Conservation (phyloP, 2,888 invertebrate species). For the Brachylomia viminalis region DNA sequence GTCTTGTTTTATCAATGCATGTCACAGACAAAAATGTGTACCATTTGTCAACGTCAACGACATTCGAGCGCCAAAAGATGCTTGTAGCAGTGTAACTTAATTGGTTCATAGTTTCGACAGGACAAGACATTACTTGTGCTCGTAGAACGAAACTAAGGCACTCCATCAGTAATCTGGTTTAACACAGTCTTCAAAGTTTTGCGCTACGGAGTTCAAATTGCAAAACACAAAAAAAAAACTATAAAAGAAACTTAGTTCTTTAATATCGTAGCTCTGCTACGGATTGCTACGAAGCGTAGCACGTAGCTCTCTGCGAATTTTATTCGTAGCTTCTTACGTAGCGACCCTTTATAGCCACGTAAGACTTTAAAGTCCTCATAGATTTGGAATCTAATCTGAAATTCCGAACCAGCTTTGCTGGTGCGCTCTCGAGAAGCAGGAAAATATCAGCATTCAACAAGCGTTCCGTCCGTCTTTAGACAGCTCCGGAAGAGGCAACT, state of each 20-base stretch:
- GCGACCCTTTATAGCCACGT: conserved; percentile 40
- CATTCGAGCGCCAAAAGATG: neutral
- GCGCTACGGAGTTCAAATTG: neutral
- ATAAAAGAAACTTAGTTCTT: neutral
- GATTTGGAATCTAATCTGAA: conserved; percentile 30
- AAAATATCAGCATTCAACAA: conserved; percentile 13
- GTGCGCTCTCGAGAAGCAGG: conserved; percentile 14
- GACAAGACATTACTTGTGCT: neutral
- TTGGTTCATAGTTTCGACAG: neutral
- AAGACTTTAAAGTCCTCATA: conserved; percentile 29
- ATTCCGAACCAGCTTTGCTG: conserved; percentile 22
- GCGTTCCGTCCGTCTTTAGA: conserved; percentile 3
- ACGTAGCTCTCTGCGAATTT: conserved; percentile 50
- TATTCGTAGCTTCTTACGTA: conserved; percentile 45
- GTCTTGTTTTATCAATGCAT: neutral
- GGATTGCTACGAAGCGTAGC: conserved; percentile 50
- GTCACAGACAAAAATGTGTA: neutral
- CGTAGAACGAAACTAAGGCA: neutral
- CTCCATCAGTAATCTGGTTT: neutral
- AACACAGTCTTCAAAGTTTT: neutral
- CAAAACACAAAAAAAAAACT: conserved; percentile 13
- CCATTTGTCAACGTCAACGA: too few species aligned
- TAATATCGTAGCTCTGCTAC: conserved; percentile 40
- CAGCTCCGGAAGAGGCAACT: conserved; percentile 14
- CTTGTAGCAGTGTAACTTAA: neutral